These are phyloP conservation scores for Pomacea canaliculata DNA, from an alignment of 2,888 invertebrate genomes.

Conservation along the genomic window DNA sequence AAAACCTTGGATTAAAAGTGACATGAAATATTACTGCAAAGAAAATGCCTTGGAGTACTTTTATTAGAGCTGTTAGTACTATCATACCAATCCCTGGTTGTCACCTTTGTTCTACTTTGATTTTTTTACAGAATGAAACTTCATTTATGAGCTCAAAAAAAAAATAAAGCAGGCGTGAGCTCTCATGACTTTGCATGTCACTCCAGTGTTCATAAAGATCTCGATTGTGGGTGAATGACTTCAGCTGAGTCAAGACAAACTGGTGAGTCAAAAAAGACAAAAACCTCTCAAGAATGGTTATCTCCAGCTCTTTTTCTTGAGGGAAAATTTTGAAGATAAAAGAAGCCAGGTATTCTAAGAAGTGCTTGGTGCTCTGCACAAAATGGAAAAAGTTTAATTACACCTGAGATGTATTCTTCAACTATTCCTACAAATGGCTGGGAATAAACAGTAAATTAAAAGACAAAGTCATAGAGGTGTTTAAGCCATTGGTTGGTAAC, in stretches of 20 bases:
- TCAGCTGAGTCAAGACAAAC: constrained; percentile 35
- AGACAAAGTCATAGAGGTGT: too few species aligned
- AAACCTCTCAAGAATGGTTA: constrained; percentile 77
- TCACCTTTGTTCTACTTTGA: too few species aligned
- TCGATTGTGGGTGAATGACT: constrained; percentile 4
- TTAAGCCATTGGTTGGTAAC: too few species aligned
- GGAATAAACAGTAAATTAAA: too few species aligned
- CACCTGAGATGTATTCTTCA: too few species aligned
- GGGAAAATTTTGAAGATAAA: constrained; percentile 79
- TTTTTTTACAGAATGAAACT: background rate
- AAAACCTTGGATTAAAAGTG: too few species aligned
- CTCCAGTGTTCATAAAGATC: constrained; percentile 22
- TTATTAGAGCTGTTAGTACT: too few species aligned
- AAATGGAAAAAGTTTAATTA: too few species aligned
- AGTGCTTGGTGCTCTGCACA: constrained; percentile 77
- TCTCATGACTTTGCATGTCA: constrained; percentile 21
- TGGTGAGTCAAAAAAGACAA: constrained; percentile 80
- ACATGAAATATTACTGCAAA: too few species aligned
- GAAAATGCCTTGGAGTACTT: too few species aligned
- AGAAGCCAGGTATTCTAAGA: constrained; percentile 81
- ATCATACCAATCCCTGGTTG: too few species aligned
- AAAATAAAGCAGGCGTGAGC: constrained; percentile 20
- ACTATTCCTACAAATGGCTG: too few species aligned
- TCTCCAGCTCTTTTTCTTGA: constrained; percentile 75
- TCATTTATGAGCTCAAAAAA: constrained; percentile 20